Base-by-base conservation (phyloP, 2,797 vertebrate species). In the Allobates femoralis region DNA sequence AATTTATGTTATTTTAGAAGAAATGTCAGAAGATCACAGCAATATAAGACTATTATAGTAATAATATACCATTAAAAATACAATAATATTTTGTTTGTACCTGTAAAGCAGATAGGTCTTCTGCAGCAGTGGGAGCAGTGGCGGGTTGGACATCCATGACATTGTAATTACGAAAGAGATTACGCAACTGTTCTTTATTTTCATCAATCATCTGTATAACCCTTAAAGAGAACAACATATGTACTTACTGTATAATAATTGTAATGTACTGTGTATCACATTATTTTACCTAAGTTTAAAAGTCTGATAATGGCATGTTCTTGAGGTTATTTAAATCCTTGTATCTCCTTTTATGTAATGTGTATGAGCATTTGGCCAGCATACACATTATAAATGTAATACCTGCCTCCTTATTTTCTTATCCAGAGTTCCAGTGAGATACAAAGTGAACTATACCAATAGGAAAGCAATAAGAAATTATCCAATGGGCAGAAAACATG, bases 191-290 rank as follows among this genome's bases (percentile, higher is more conserved):
- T 85, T 99, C 98, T 91, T 98, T 98, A 93, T 99, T 99, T 91
- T 99, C 97, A 0, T 99, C 98, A 0, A 99, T 99, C 97, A 99
- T 97, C 94, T 98, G 97, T 91, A 99, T 99, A n/a, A 99, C 98
- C 85, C 98, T 99, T 93, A 23, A n/a, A 37, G n/a, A 34, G 41
- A 41, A 80, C 6, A 58, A 21, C 19, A 56, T 41, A 41, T 69
- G 12, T 67, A n/a, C 15, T 64, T 64, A 14, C 14, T 6, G 0
- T 19, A 34, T 19, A 34, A 8, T 19, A 21, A 67, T 32, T 8
- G 62, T 30, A 64, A 30, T 64, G 26, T 21, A 30, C 14, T 30
- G 3, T 3, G 30, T 21, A 28, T 60, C 56, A 60, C 23, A 60
- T 60, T 12, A 60, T 10, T 64, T 15, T 30, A 64, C 23, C 23